Evolutionary conservation across 2,888 invertebrate genomes (phyloP), one percentile per base, ranked within the genome.

Genomic region (Nasonovia ribisnigri): DNA sequence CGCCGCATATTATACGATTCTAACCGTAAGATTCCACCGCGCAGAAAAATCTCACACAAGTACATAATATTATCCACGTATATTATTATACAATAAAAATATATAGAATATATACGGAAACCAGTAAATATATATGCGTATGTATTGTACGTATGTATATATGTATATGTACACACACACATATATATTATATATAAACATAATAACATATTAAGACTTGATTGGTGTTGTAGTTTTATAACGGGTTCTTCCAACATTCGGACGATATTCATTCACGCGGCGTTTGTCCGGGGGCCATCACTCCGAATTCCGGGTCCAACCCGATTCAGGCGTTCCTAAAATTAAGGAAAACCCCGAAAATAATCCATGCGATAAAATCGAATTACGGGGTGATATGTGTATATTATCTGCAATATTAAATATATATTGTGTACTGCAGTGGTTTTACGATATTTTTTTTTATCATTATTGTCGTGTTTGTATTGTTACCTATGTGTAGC

Each of bases 201-300:
- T 57, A 77, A 54, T 54, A 87, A 51, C 36, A 60, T 60, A 43
- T 88, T 51, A 92, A 88, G 36, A 67, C 67, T 36, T 60, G 89
- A 90, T 93, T 90, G 67, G 89, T 93, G 93, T 90, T 90, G 93
- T 90, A 90, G 84, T 93, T 67, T 86, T 93, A 93, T 93, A 93
- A 93, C 93, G 93, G 89, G 90, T 90, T 90, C 86, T 93, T 43
- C 43, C 42, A 24, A 88, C 36, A n/a, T n/a, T 86, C 46, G 57
- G 20, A 84, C n/a, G 46, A 93, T 54, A 54, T 93, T 93, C 90
- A 84, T 93, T 93, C 93, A 90, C 84, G 77, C 42, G 51, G 42
- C 13, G 77, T 88, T 90, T 20, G 93, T 48, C 93, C 60, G 84
- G 84, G 93, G 90, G 90, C 67, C 51, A 36, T 42, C 84, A 87